A percentile compares a stretch with the other conserved stretches of the same genome.
Conservation (phyloP, 1,140 invertebrate genomes). For the Drosophila elegans region DNA sequence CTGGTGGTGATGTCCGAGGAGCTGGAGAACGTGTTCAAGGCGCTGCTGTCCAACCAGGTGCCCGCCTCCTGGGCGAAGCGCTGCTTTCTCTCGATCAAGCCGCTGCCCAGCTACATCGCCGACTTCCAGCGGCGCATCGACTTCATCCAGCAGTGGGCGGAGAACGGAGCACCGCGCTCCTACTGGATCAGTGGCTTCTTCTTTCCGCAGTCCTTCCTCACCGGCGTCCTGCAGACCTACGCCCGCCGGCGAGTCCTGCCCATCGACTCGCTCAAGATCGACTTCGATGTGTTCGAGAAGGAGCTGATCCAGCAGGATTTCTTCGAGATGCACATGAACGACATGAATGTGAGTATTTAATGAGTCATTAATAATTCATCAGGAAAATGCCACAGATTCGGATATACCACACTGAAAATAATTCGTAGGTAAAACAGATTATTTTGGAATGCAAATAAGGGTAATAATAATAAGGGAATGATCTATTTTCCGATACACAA, state of each 20-base stretch:
- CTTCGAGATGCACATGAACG: constrained; percentile 85
- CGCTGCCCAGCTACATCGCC: constrained; percentile 92
- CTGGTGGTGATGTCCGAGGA: constrained; percentile 95
- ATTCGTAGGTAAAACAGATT: no score
- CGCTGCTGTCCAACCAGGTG: constrained; percentile 92
- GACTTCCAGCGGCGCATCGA: constrained; percentile 92
- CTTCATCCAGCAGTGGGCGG: constrained; percentile 91
- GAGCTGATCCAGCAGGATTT: constrained; percentile 89
- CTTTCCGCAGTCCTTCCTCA: constrained; percentile 96
- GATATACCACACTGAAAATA: no score
- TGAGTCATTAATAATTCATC: no score
- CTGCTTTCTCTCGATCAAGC: constrained; percentile 94
- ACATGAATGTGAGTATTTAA: constrained; percentile 49
- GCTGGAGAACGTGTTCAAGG: constrained; percentile 91
- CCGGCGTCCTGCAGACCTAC: constrained; percentile 93
- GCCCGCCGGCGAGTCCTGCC: constrained; percentile 93
- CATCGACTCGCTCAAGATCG: constrained; percentile 93
- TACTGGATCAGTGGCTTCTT: constrained; percentile 96
- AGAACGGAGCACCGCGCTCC: constrained; percentile 89
- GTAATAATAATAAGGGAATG: no score
- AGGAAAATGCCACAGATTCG: no score
- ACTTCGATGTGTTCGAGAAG: constrained; percentile 88
- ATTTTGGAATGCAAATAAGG: no score
- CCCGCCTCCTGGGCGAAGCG: constrained; percentile 92
- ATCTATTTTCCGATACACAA: no score